Evolutionary conservation across 2,797 vertebrate genomes (phyloP).

Genomic region (Austrolebias charrua): DNA sequence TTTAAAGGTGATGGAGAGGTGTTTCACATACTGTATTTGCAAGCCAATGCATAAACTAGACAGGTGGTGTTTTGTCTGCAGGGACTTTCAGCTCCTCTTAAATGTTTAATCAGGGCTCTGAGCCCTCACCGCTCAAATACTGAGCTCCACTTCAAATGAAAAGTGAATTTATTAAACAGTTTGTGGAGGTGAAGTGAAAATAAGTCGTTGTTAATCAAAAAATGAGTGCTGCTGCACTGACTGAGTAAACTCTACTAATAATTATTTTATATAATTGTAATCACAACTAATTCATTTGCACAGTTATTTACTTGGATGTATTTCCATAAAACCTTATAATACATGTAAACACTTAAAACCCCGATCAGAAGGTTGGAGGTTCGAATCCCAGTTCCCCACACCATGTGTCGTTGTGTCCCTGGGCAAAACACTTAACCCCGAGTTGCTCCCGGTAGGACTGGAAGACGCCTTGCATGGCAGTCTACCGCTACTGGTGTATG

Average conservation of each 20-base stretch:
- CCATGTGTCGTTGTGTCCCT: no score
- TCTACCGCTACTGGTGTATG: no score
- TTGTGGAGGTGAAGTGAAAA: background rate
- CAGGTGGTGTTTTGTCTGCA: background rate
- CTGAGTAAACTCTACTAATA: background rate
- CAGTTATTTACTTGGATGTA: background rate
- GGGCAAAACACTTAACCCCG: no score
- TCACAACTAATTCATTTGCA: background rate
- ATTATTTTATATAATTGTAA: background rate
- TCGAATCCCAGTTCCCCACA: no score
- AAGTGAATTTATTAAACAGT: constrained; percentile 4
- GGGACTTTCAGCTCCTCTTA: background rate
- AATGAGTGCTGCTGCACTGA: background rate
- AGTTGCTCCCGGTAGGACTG: no score
- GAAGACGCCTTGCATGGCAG: no score
- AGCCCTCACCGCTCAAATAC: background rate
- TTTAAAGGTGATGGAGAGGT: no score
- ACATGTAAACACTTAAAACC: background rate
- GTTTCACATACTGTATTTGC: background rate
- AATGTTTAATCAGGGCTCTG: constrained; percentile 2
- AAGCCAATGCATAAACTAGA: background rate
- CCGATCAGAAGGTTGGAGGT: no score
- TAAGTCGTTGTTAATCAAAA: background rate
- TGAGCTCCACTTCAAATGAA: constrained; percentile 3
- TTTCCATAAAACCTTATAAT: background rate